Evolutionary conservation across 2,113 vertebrate species (phyloP).

Genomic region (Sisor rabdophorus): DNA sequence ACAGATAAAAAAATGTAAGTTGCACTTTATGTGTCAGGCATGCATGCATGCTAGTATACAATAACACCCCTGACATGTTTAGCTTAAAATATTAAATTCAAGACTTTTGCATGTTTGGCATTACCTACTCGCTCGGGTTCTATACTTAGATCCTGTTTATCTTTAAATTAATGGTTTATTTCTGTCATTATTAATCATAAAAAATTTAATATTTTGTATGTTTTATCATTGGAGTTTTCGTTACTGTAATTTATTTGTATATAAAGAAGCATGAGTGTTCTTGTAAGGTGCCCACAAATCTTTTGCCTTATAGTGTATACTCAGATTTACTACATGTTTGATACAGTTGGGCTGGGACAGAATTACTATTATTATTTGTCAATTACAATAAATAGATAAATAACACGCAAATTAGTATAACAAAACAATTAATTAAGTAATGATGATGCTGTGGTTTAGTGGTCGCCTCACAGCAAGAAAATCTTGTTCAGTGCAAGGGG

Average conservation of each 20-base stretch:
- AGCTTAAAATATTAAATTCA: conserved; percentile 1
- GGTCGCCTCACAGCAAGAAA: too few relatives aligned
- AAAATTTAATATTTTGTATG: not conserved
- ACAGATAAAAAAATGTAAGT: conserved; percentile 25
- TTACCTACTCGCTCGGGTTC: not conserved
- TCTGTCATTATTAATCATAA: not conserved
- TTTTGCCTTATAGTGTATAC: not conserved
- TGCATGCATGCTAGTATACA: conserved; percentile 11
- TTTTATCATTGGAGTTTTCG: not conserved
- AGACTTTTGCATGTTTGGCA: not conserved
- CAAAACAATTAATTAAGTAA: not conserved
- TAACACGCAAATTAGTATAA: not conserved
- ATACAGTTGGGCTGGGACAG: not conserved
- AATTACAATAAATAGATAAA: not conserved
- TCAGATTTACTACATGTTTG: not conserved
- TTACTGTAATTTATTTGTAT: too few relatives aligned
- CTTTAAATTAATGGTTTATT: not conserved
- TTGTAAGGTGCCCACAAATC: too few relatives aligned
- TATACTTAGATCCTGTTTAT: conserved; percentile 14
- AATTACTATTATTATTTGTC: not conserved
- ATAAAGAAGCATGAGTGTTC: too few relatives aligned
- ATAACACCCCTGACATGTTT: not conserved
- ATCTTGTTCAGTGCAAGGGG: too few relatives aligned
- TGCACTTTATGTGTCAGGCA: conserved; percentile 23
- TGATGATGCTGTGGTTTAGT: not conserved